A percentile compares a stretch with the other conserved stretches of the same genome.
Conservation (phyloP, 2,113 vertebrate genomes). For the Nibea albiflora region DNA sequence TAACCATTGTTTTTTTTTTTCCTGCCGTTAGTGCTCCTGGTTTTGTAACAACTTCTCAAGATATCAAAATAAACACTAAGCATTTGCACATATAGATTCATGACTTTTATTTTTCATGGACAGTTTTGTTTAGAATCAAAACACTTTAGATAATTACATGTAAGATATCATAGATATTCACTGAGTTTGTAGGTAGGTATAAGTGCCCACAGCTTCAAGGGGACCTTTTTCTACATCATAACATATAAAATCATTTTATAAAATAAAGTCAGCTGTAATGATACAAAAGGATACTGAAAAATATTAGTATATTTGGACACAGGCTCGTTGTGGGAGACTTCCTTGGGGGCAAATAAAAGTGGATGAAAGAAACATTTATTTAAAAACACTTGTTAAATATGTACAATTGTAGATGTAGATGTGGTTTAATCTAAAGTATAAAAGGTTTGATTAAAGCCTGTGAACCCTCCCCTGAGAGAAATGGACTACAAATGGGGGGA, state of each 20-base stretch:
- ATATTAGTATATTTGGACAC: background rate
- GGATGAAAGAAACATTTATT: background rate
- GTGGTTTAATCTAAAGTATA: too few relatives aligned
- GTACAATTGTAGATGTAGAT: too few relatives aligned
- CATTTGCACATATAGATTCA: slow-evolving; percentile 21
- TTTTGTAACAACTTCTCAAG: slow-evolving; percentile 43
- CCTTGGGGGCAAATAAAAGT: background rate
- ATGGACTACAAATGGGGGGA: background rate
- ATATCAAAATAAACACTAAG: slow-evolving; percentile 67
- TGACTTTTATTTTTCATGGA: background rate
- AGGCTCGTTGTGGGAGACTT: background rate
- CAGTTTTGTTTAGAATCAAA: background rate
- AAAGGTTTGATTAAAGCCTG: background rate
- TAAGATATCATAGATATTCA: background rate
- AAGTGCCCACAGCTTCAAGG: background rate
- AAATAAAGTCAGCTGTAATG: background rate
- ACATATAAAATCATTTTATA: too few relatives aligned
- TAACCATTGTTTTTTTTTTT: slow-evolving; percentile 8
- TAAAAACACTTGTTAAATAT: background rate
- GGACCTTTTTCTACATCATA: background rate
- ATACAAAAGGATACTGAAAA: background rate
- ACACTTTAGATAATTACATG: background rate
- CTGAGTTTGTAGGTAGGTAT: background rate
- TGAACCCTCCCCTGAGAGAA: background rate
- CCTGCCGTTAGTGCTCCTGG: background rate